phyloP scores from a whole-genome alignment of 2,888 invertebrate genomes.

The Dynastes grantii region DNA sequence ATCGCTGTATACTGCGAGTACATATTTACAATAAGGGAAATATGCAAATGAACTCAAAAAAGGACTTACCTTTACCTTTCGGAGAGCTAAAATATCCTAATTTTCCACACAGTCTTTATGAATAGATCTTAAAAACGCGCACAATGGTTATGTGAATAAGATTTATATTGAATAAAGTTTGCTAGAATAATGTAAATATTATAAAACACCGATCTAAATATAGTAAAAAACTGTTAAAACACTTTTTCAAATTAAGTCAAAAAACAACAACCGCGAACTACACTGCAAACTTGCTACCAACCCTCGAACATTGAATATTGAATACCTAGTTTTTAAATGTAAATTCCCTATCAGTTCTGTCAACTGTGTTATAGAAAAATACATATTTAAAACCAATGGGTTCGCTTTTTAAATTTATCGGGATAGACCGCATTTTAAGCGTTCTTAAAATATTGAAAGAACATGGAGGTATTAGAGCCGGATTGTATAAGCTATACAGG shows the following conservation, averaged over 20 bases:
- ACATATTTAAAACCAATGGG: conserved; percentile 57
- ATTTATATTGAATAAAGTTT: no score
- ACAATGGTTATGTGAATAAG: no score
- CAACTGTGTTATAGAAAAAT: neutral
- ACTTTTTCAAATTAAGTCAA: neutral
- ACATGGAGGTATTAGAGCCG: conserved; percentile 82
- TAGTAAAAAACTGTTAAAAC: neutral
- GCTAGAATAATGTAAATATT: no score
- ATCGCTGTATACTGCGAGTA: no score
- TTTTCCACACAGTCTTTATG: no score
- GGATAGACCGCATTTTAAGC: conserved; percentile 80
- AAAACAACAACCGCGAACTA: neutral
- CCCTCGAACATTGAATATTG: neutral
- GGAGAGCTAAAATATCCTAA: no score
- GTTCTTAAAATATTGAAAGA: conserved; percentile 79
- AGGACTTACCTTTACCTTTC: no score
- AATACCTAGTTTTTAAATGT: neutral
- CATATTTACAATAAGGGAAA: no score
- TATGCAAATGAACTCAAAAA: no score
- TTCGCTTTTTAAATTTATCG: conserved; percentile 77
- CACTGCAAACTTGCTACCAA: neutral
- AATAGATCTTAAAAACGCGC: no score
- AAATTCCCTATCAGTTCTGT: neutral
- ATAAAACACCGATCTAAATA: neutral
- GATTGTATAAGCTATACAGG: conserved; percentile 83